Conservation (phyloP, 2,797 vertebrate genomes). For the Stomatorhinus walkeri region DNA sequence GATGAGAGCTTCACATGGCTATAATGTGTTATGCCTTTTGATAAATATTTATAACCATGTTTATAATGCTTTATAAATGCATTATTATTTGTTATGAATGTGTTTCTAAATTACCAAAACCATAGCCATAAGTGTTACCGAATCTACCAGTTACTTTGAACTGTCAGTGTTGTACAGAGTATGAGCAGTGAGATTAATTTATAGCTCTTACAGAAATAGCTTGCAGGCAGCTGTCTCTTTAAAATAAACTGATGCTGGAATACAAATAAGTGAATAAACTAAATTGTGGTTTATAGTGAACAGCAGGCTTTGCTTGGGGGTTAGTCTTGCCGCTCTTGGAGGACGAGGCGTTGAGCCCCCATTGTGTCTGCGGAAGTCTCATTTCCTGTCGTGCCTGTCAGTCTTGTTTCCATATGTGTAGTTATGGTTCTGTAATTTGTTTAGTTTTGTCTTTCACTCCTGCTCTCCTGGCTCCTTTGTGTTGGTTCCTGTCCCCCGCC, state of each 20-base stretch:
- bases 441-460: background rate
- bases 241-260: background rate
- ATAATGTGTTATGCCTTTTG: background rate
- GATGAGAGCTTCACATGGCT: background rate
- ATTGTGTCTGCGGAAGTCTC: background rate
- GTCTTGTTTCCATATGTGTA: background rate
- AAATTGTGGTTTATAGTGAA: background rate
- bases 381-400: background rate
- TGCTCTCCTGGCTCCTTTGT: background rate
- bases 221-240: background rate
- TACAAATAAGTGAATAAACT: background rate
- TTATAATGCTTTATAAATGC: background rate
- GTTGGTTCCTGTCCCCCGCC: background rate
- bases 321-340: background rate
- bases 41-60: background rate
- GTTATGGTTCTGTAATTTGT: constrained; percentile 6
- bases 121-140: background rate
- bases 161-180: background rate
- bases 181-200: background rate
- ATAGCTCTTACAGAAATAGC: background rate
- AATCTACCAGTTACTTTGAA: background rate
- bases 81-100: background rate
- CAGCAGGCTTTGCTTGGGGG: background rate
- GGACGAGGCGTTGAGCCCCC: background rate
- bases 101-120: background rate